Conservation (phyloP, 1,140 invertebrate species). For the Prorops nasuta region DNA sequence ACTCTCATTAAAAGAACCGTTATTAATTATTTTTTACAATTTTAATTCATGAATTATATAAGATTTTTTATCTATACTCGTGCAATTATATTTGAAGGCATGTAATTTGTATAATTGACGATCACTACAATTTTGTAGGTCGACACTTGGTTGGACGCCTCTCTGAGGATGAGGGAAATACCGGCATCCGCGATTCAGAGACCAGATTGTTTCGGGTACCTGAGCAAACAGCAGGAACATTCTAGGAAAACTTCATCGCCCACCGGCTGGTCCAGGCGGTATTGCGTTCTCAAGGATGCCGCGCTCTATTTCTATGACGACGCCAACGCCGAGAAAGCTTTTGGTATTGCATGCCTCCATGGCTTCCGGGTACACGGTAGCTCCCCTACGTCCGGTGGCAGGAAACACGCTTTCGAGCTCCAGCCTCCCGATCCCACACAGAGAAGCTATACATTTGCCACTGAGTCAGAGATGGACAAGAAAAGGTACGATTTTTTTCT, state of each 20-base stretch:
- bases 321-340: constrained; percentile 78
- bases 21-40: too few species aligned
- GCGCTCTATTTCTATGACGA: constrained; percentile 93
- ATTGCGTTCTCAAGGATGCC: constrained; percentile 94
- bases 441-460: constrained; percentile 87
- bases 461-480: constrained; percentile 92
- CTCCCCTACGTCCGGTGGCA: constrained; percentile 67
- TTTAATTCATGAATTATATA: too few species aligned
- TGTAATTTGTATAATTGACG: too few species aligned
- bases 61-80: too few species aligned
- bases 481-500: constrained; percentile 69
- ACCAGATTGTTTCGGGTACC: constrained; percentile 88
- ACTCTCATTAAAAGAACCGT: too few species aligned
- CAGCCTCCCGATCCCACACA: constrained; percentile 83
- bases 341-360: constrained; percentile 91
- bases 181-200: constrained; percentile 71
- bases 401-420: constrained; percentile 89
- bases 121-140: constrained; percentile 63
- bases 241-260: constrained; percentile 68
- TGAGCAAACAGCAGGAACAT: constrained; percentile 73
- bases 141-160: constrained; percentile 77
- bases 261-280: constrained; percentile 78
- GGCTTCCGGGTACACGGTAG: constrained; percentile 87
- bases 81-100: too few species aligned
- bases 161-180: constrained; percentile 67